Percentiles rank a stretch among this genome's conserved stretches.
Conservation (phyloP, 2,797 vertebrate species). For the Arnoldichthys spilopterus region DNA sequence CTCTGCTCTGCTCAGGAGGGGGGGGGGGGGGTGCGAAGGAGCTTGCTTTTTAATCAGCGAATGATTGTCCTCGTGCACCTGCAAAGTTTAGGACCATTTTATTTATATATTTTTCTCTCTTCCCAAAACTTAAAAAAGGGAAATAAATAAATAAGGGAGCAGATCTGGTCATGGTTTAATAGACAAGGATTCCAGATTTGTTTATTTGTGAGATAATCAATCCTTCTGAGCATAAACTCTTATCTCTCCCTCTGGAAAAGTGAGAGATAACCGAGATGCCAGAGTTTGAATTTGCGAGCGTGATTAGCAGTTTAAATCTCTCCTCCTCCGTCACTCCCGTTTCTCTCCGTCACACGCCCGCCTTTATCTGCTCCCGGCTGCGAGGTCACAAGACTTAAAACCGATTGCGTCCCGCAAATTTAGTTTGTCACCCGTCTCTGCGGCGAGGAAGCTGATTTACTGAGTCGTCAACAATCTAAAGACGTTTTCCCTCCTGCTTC, state of each 20-base stretch:
- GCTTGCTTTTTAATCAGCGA: neutral
- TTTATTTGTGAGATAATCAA: constrained; percentile 79
- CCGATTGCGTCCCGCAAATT: constrained; percentile 61
- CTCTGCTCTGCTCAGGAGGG: neutral
- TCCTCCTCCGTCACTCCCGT: constrained; percentile 64
- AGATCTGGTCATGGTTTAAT: constrained; percentile 68
- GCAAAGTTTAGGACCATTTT: constrained; percentile 11
- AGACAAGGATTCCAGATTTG: constrained; percentile 73
- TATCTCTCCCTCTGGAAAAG: constrained; percentile 68
- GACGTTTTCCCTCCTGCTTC: constrained; percentile 18
- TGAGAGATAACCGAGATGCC: constrained; percentile 74
- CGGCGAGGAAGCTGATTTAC: constrained; percentile 42
- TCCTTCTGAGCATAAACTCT: constrained; percentile 70
- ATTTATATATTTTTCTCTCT: neutral
- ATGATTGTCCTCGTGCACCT: neutral
- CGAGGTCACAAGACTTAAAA: constrained; percentile 64
- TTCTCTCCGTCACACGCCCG: constrained; percentile 36
- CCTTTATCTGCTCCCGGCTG: constrained; percentile 53
- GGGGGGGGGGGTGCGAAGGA: neutral
- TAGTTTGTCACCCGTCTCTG: constrained; percentile 36
- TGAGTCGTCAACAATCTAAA: constrained; percentile 33
- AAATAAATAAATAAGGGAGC: constrained; percentile 51
- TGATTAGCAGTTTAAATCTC: constrained; percentile 67
- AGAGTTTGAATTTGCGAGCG: constrained; percentile 66
- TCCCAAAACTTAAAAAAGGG: neutral